Evolutionary conservation across 2,797 vertebrate species (phyloP), one percentile per base, ranked within the genome.

Genomic region (Molossus alvarezi): DNA sequence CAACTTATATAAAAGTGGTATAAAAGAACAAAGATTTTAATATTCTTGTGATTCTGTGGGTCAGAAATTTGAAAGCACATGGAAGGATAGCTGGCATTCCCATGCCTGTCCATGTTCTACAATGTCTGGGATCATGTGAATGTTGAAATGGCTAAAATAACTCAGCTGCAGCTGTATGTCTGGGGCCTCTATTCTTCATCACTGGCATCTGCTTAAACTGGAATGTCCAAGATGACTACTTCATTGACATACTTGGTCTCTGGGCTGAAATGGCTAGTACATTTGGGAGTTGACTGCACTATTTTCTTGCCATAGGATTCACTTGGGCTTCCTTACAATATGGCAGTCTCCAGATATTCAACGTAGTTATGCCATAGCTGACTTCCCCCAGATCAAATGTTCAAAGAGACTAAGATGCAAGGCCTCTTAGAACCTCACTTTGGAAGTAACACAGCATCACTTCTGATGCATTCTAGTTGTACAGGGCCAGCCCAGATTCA

Each of bases 11-110:
- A 33, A 33, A 33, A 33, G 10, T 53, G 6, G 55, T 21, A 45
- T 64, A 21, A 77, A 29, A 51, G 10, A 80, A 67, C 0, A 5
- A 51, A 3, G 23, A 80, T 69, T 88, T 81, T 58, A 37, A 81
- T 48, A 37, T 20, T 17, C 18, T 88, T 21, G 2, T 23, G 53
- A 77, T 37, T 86, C 64, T 25, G 15, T 71, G 33, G 17, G 55
- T 84, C 18, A 25, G 51, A 64, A 96, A 87, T 88, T 81, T 84
- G 27, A 81, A 91, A 95, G 20, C 9, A 53, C 48, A 3, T 51
- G 6, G 62, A 91, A 76, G 29, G 17, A 37, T 25, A 41, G 29
- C 9, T 57, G 60, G 33, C 62, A 33, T 20, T 88, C 41, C 67
- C 55, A 82, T 29, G 10, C 62, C 9, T 29, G 8, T 12, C 10